Percentiles rank a stretch among this genome's conserved stretches.
These are phyloP conservation scores for Zalophus californianus DNA, from an alignment of 2,797 vertebrate genomes.

Conservation along the genomic window DNA sequence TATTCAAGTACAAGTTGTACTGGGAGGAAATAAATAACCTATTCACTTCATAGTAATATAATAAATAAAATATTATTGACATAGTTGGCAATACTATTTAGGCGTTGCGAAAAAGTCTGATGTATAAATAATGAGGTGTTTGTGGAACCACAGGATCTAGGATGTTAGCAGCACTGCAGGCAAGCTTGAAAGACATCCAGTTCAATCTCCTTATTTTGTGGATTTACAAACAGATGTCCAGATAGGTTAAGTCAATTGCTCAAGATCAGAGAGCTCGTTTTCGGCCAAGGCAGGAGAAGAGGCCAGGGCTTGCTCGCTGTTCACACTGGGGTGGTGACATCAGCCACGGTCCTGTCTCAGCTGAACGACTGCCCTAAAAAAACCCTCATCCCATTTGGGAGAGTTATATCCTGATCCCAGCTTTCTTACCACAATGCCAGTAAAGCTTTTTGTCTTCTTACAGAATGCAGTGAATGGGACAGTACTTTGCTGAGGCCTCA, in stretches of 20 bases:
- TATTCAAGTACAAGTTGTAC: conserved; percentile 76
- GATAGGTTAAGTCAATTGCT: conserved; percentile 54
- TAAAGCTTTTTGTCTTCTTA: background rate
- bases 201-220: conserved; percentile 55
- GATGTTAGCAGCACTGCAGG: background rate
- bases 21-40: conserved; percentile 65
- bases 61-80: conserved; percentile 83
- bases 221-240: conserved; percentile 64
- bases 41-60: conserved; percentile 61
- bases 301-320: background rate
- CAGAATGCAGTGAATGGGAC: background rate
- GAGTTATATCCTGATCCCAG: background rate
- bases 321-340: background rate
- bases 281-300: background rate
- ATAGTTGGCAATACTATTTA: conserved; percentile 7
- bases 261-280: conserved; percentile 18
- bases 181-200: conserved; percentile 44
- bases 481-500: background rate
- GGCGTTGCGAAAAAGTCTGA: conserved; percentile 23
- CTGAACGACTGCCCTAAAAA: background rate
- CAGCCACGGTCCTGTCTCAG: background rate
- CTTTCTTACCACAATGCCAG: background rate
- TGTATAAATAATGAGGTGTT: conserved; percentile 70
- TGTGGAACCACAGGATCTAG: background rate
- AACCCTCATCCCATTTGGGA: background rate